Evolutionary conservation across 1,140 invertebrate species (phyloP), one percentile per base, ranked within the genome.

Genomic region (Cotesia typhae): DNA sequence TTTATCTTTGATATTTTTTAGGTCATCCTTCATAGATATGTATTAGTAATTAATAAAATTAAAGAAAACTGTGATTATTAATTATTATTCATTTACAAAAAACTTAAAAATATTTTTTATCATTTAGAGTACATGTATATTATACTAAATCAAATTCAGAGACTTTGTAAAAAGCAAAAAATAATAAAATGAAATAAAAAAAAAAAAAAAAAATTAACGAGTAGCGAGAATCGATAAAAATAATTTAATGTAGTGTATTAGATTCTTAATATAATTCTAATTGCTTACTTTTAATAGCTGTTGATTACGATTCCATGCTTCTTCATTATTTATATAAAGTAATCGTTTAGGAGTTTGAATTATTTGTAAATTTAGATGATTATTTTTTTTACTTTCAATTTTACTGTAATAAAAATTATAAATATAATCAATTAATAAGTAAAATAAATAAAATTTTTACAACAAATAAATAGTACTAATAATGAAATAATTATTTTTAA

Each of bases 241-340:
- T 52, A 65, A 60, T 28, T 67, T 36, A 20, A 55, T 14, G 37
- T 12, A 38, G 17, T 52, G 9, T n/a, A 36, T 37, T 6, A 2
- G n/a, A 14, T 55, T 55, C 1, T 14, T 4, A 14, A 14, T 55
- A 12, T n/a, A 55, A 55, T 55, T 14, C 4, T 55, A 55, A n/a
- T 55, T 55, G 12, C 12, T 74, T 81, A 86, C 84, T 82, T 84
- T 83, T 72, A 86, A 72, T 65, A 85, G 75, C 72, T 75, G 75
- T 37, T 77, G 76, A 80, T 85, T 86, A 72, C 84, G 77, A 70
- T 72, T 37, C 69, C 69, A 81, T 74, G 53, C 66, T 76, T 70
- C 79, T 76, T 76, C 77, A 73, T 64, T 74, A 74, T 74, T 79
- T 74, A 38, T 71, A 35, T 47, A 72, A 9, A 6, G 37, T 20